Percentiles rank a stretch among this genome's conserved stretches.
These are phyloP conservation scores for Limnothrissa miodon DNA, from an alignment of 2,113 vertebrate species.

Conservation along the genomic window DNA sequence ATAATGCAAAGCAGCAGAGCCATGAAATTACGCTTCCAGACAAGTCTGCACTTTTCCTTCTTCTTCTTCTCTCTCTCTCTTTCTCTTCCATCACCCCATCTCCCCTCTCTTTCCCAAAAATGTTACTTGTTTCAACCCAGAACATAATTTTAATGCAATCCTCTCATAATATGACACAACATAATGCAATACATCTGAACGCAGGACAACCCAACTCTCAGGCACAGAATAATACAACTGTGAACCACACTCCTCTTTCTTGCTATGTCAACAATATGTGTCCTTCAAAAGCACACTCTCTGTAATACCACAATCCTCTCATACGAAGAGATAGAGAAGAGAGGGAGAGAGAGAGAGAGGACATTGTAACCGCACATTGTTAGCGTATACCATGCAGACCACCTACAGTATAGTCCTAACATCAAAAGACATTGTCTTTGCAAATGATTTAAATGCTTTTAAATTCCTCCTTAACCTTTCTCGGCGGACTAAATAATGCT, in stretches of 20 bases:
- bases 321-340: background rate
- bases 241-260: background rate
- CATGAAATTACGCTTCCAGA: conserved; percentile 9
- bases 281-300: too few relatives aligned
- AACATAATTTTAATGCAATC: background rate
- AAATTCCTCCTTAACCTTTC: background rate
- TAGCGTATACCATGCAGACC: background rate
- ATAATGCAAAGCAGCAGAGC: conserved; percentile 3
- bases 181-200: background rate
- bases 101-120: background rate
- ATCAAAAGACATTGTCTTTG: background rate
- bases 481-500: conserved; percentile 15
- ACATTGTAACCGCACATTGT: background rate
- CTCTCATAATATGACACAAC: background rate
- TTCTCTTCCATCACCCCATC: background rate
- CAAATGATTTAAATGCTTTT: background rate
- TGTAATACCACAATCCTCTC: too few relatives aligned
- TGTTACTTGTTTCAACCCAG: background rate
- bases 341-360: background rate
- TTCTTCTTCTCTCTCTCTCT: background rate
- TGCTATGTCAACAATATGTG: too few relatives aligned
- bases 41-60: background rate
- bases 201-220: background rate
- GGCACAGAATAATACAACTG: background rate
- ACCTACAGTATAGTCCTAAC: background rate